phyloP scores from a whole-genome alignment of 2,888 invertebrate genomes.

The Lordiphosa fenestrarum region DNA sequence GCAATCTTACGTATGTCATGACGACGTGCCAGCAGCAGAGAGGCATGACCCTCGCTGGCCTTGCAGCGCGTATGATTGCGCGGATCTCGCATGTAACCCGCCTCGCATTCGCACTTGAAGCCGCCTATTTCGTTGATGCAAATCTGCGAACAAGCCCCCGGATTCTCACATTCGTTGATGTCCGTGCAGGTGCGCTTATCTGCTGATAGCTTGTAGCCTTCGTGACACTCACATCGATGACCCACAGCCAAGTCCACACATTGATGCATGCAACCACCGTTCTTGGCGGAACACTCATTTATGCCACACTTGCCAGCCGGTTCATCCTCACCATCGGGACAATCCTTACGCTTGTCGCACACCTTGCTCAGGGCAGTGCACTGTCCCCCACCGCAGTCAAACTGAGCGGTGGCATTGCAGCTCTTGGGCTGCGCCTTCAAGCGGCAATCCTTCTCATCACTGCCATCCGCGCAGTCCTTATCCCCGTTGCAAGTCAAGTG shows the following conservation, averaged over 20 bases:
- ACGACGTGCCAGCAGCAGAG: constrained; percentile 91
- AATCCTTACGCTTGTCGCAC: constrained; percentile 93
- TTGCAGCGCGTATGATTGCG: constrained; percentile 92
- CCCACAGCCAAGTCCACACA: constrained; percentile 92
- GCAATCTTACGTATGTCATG: constrained; percentile 96
- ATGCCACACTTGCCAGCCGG: constrained; percentile 88
- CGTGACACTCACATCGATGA: constrained; percentile 90
- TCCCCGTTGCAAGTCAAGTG: constrained; percentile 91
- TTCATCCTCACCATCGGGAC: constrained; percentile 94
- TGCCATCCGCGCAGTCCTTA: constrained; percentile 90
- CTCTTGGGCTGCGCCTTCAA: constrained; percentile 74
- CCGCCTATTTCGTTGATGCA: constrained; percentile 95
- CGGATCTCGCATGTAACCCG: constrained; percentile 93
- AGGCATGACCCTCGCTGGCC: constrained; percentile 94
- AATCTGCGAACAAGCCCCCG: constrained; percentile 95
- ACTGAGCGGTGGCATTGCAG: constrained; percentile 90
- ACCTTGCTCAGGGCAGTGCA: constrained; percentile 90
- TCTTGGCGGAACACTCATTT: constrained; percentile 89
- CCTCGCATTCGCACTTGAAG: constrained; percentile 94
- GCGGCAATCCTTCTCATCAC: constrained; percentile 90
- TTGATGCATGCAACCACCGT: constrained; percentile 92
- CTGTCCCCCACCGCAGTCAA: constrained; percentile 92
- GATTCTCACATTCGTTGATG: constrained; percentile 93
- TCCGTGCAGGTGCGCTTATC: constrained; percentile 93
- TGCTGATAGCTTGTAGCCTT: constrained; percentile 87